Evolutionary conservation across 2,888 invertebrate genomes (phyloP).

Genomic region (Horisme vitalbata): DNA sequence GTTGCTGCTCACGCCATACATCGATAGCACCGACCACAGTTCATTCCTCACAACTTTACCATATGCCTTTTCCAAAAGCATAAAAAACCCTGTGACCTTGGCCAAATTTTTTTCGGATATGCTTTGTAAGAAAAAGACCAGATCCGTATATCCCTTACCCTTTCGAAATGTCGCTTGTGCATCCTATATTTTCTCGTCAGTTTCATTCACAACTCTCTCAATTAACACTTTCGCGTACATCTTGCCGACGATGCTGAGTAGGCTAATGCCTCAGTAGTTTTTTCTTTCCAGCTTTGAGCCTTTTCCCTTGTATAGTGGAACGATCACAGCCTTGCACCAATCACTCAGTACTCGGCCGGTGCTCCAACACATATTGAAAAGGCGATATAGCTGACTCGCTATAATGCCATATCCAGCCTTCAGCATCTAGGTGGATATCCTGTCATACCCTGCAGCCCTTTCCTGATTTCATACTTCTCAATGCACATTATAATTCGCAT

Average conservation of each 20-base stretch:
- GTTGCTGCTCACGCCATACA: not conserved
- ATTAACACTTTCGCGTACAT: no score
- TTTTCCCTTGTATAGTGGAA: constrained; percentile 2
- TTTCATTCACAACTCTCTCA: not conserved
- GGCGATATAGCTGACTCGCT: constrained; percentile 1
- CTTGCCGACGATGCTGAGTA: constrained; percentile 4
- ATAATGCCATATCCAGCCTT: not conserved
- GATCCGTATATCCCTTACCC: not conserved
- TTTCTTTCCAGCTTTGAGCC: constrained; percentile 1
- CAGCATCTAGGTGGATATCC: constrained; percentile 7
- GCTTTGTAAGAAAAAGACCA: not conserved
- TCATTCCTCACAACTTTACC: constrained; percentile 7
- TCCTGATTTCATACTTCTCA: not conserved
- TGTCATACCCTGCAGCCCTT: constrained; percentile 2
- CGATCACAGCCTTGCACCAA: constrained; percentile 8
- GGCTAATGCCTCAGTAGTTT: constrained; percentile 5
- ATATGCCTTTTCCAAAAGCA: constrained; percentile 4
- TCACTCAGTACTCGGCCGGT: constrained; percentile 2
- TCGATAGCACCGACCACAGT: constrained; percentile 3
- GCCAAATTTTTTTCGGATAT: not conserved
- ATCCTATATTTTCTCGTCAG: no score
- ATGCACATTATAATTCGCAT: no score
- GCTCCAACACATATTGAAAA: not conserved
- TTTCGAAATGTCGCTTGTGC: no score
- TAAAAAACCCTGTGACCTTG: no score